Base-by-base conservation (phyloP, 2,113 vertebrate species). In the Carassius auratus region DNA sequence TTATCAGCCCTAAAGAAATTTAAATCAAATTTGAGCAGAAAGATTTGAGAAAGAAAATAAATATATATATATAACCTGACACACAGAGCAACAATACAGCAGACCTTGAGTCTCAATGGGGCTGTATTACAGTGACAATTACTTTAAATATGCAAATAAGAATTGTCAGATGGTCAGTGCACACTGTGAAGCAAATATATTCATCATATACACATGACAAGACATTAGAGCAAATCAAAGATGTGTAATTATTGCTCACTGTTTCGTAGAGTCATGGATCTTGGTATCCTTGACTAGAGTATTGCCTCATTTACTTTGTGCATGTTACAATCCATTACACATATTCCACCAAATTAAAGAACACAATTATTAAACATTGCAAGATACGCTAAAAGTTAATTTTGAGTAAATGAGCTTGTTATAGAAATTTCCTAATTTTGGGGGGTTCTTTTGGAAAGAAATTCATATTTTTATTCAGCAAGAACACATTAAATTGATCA, bases 231-330 rank as follows among this genome's bases (percentile, higher is more conserved):
- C 78, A 48, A 48, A 48, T 64, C 38, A 80, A 48, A 48, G 19
- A 62, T 64, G 57, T 62, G 71, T 23, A n/a, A 19, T 80, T 80
- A 81, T 81, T 81, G 59, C 78, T 81, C 14, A 64, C n/a, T n/a
- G 42, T 48, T 80, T 23, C 13, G 3, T 61, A 78, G 33, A 38
- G 36, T 71, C 68, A 42, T 73, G 69, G 36, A 42, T 71, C 33
- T 71, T 38, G 15, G 9, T 8, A 13, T 59, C 50, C 30, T 57
- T 77, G 50, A 77, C 5, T 19, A 42, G n/a, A 42, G 76, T 79
- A 79, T 79, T 79, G 76, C 76, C 33, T 61, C 21, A 1, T 38
- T 79, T 23, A n/a, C 33, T 79, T 61, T 59, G 19, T 23, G 61
- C 10, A 62, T 61, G 17, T 42, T 73, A 73, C 38, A 71, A 71